Conservation (phyloP, 1,140 invertebrate species). For the Papilio glaucus region DNA sequence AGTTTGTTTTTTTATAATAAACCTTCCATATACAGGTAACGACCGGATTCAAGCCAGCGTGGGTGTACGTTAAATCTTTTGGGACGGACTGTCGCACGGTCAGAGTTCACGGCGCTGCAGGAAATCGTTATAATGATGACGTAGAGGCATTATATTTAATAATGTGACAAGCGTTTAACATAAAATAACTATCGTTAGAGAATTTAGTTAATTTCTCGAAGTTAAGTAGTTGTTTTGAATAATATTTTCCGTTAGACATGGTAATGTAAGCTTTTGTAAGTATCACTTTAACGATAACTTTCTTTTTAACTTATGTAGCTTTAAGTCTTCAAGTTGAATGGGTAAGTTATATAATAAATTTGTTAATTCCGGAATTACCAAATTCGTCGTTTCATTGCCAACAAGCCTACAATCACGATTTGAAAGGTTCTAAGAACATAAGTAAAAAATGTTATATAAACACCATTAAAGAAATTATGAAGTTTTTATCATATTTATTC, state of each 20-base stretch:
- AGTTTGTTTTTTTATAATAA: not conserved
- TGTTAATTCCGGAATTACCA: too few species aligned
- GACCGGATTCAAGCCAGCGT: not conserved
- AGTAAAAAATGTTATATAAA: too few species aligned
- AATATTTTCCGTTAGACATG: constrained; percentile 14
- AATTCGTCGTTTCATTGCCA: too few species aligned
- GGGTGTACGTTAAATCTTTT: constrained; percentile 11
- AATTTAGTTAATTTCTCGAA: constrained; percentile 19
- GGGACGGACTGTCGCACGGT: constrained; percentile 29
- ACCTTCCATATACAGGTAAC: not conserved
- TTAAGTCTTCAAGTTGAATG: not conserved
- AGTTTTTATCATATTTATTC: too few species aligned
- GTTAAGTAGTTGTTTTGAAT: constrained; percentile 23
- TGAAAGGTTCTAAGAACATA: too few species aligned
- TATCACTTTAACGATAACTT: not conserved
- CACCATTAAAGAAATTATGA: too few species aligned
- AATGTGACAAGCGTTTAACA: constrained; percentile 23
- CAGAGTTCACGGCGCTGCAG: constrained; percentile 29
- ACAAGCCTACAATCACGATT: too few species aligned
- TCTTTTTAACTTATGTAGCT: not conserved
- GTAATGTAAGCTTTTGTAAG: constrained; percentile 7
- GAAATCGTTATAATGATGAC: constrained; percentile 31
- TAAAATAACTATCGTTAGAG: constrained; percentile 10
- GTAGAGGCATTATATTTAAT: constrained; percentile 15
- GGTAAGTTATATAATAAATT: not conserved